Evolutionary conservation across 2,113 vertebrate species (phyloP), one percentile per base, ranked within the genome.

Genomic region (Podilymbus podiceps): DNA sequence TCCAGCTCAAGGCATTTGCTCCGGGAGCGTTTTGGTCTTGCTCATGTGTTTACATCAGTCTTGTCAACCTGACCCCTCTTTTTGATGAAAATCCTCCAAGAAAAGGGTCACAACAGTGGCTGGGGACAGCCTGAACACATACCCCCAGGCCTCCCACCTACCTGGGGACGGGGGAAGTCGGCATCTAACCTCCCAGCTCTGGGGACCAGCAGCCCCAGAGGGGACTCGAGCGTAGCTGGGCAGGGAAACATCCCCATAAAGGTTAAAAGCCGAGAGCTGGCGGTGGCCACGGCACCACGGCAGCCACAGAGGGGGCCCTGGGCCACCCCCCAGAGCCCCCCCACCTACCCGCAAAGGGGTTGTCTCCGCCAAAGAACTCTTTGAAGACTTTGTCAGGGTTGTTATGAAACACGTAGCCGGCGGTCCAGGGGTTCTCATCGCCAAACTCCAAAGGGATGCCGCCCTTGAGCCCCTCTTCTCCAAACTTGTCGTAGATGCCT

Each of bases 401-500:
- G 66, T 98, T 98, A 13, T 99, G 99, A 96, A 99, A 99, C 55
- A 98, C 96, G 1, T 99, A 99, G 89, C 98, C 99, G 0, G 83
- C 94, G 0, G 98, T 98, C 99, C 99, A 99, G 13, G 98, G 98
- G 6, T 98, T 98, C 33, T 95, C 97, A 0, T 35, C 85, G 6
- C 97, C 98, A 3, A 97, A 96, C 79, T 99, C 99, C 73, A 96
- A 89, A 13, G 99, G 99, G 90, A 99, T 98, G 6, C 99, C 99
- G 1, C 98, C 98, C 95, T 98, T 99, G 8, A 99, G 98, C 15
- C 99, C 99, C 40, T 99, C 99, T 38, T 99, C 98, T 21, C 99
- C 99, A 96, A 99, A 99, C 86, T 99, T 99, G 96, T 99, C 99
- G 11, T 99, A 99, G 22, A 98, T 98, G 53, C 98, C 98, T 97